Percentiles rank a stretch among this genome's conserved stretches.
These are phyloP conservation scores for Chaetodon trifasciatus DNA, from an alignment of 2,797 vertebrate species.

Conservation along the genomic window DNA sequence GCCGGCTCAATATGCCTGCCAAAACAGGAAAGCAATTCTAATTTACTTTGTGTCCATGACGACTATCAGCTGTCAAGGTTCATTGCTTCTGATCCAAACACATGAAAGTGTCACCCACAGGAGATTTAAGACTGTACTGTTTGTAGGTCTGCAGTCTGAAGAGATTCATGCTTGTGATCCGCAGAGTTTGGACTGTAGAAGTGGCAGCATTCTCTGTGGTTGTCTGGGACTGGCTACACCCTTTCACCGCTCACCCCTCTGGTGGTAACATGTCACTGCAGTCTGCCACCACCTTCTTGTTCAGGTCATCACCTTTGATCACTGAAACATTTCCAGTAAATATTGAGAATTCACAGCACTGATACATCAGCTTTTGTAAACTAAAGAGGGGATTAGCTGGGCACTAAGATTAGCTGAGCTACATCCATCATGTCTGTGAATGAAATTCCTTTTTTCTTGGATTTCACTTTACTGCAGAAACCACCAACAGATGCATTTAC, in stretches of 20 bases:
- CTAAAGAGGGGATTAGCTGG: neutral
- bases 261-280: constrained; percentile 7
- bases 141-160: constrained; percentile 19
- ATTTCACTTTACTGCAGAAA: neutral
- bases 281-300: neutral
- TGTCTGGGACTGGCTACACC: neutral
- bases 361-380: neutral
- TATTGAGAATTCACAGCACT: neutral
- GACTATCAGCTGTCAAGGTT: constrained; percentile 43
- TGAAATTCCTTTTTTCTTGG: neutral
- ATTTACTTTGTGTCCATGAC: constrained; percentile 47
- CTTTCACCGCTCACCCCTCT: neutral
- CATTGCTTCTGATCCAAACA: constrained; percentile 44
- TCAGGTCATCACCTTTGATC: neutral
- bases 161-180: constrained; percentile 23
- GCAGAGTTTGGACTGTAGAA: neutral
- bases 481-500: neutral
- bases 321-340: neutral
- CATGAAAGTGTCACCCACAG: constrained; percentile 47
- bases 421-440: neutral
- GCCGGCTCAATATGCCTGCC: constrained; percentile 19
- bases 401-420: neutral
- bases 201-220: neutral
- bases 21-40: constrained; percentile 37
- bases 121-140: constrained; percentile 47